Base-by-base conservation (phyloP, 2,888 invertebrate species). In the Kuschelorhynchus macadamiae region DNA sequence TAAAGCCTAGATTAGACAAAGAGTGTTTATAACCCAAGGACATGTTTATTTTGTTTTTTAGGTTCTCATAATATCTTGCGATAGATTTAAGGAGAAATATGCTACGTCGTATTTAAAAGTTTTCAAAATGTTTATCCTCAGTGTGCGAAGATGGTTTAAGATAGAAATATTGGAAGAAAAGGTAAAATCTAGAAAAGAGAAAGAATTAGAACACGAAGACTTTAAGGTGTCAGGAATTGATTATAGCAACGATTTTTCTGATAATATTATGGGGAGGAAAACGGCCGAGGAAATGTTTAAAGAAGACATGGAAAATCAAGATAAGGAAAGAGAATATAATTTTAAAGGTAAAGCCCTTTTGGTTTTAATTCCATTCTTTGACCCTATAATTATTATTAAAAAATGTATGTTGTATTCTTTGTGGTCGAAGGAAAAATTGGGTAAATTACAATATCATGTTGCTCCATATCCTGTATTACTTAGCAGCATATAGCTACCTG, bases 71-170 rank as follows among this genome's bases (percentile, higher is more conserved):
- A 88, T 89, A 79, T 88, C 89, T 75, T 87, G 87, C 78, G 88
- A 87, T 75, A 86, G 85, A 78, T 84, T 81, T 74, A 87, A 90
- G 78, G 86, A 88, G 71, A 84, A 83, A 12, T 87, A 90, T 77
- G 81, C 88, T 0, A 81, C 84, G 63, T 86, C 89, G 0, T 93
- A 91, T 78, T 81, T 94, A 44, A 88, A 88, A 81, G 89, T 93
- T 1, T 93, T 93, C 77, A 85, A 89, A 70, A 88, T 90, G 0
- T 93, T 92, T 79, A 81, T 91, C 0, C 81, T 85, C 1, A 88
- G 89, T 72, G 83, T 93, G 17, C 82, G 84, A 44, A 86, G 85
- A 63, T 90, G 92, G 89, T 86, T 83, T 25, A 64, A 76, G 5
- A 73, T 83, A 77, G 80, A 44, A 57, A 36, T 41, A 9, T 71